Evolutionary conservation across 2,113 vertebrate species (phyloP).

Genomic region (Plecotus auritus): DNA sequence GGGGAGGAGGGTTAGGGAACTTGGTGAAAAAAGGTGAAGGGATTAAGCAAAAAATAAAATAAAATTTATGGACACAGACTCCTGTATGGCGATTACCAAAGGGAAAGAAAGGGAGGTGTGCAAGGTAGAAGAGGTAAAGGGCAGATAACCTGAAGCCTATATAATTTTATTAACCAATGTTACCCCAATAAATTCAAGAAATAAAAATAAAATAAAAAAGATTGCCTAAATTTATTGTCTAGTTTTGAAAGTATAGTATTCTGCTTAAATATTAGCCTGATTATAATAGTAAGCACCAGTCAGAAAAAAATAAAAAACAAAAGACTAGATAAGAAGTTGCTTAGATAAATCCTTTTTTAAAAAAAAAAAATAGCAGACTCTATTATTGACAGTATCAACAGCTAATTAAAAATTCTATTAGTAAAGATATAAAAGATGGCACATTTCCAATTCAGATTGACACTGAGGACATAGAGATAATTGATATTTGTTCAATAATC

Average conservation of each 20-base stretch:
- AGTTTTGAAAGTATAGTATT: conserved; percentile 2
- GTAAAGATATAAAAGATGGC: conserved; percentile 70
- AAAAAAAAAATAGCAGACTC: conserved; percentile 47
- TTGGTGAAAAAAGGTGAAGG: background rate
- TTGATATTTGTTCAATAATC: conserved; percentile 71
- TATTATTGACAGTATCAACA: conserved; percentile 65
- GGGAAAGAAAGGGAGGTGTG: background rate
- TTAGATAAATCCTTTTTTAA: conserved; percentile 43
- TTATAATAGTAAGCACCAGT: conserved; percentile 10
- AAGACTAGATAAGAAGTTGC: conserved; percentile 10
- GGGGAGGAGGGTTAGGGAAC: background rate
- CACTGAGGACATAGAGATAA: conserved; percentile 51
- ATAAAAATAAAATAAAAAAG: background rate
- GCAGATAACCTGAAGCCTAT: background rate
- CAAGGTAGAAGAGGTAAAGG: background rate
- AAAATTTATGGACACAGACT: background rate
- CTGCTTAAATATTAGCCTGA: background rate
- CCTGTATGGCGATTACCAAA: background rate
- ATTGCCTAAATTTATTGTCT: background rate
- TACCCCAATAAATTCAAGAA: background rate
- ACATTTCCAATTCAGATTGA: conserved; percentile 69
- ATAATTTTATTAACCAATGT: background rate
- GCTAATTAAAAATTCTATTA: conserved; percentile 73
- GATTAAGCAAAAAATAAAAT: background rate
- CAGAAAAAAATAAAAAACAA: conserved; percentile 14